Percentiles rank a stretch among this genome's conserved stretches.
These are phyloP conservation scores for Stegana nigrithorax DNA, from an alignment of 2,888 invertebrate species.

Conservation along the genomic window DNA sequence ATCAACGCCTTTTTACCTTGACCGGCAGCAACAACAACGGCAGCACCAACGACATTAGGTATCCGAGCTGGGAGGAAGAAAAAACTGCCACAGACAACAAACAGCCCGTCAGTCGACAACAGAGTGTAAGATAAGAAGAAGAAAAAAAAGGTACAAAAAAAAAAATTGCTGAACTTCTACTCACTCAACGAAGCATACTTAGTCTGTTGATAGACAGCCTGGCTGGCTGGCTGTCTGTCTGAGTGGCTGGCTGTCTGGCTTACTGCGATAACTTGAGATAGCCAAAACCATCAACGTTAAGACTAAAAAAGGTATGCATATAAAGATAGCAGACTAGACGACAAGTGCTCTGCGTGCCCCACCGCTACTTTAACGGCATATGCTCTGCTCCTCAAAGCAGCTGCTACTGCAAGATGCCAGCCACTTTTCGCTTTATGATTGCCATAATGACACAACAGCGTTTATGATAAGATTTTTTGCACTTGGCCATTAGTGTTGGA, in stretches of 20 bases:
- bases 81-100: background rate
- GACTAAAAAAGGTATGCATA: too few species aligned
- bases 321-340: too few species aligned
- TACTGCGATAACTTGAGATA: background rate
- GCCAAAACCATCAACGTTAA: too few species aligned
- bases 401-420: too few species aligned
- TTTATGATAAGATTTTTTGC: too few species aligned
- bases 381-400: too few species aligned
- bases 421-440: too few species aligned
- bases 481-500: too few species aligned
- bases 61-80: conserved; percentile 11
- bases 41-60: background rate
- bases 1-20: conserved; percentile 40
- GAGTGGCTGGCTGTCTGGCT: background rate
- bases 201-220: conserved; percentile 9
- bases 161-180: background rate
- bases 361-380: too few species aligned
- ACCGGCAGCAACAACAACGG: conserved; percentile 16
- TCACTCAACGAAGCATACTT: background rate
- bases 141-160: background rate
- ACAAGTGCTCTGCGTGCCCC: too few species aligned
- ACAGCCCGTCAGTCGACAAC: conserved; percentile 23
- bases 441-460: too few species aligned
- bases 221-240: background rate
- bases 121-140: conserved; percentile 17